Base-by-base conservation (phyloP, 2,888 invertebrate genomes). In the Dryadula phaetusa region DNA sequence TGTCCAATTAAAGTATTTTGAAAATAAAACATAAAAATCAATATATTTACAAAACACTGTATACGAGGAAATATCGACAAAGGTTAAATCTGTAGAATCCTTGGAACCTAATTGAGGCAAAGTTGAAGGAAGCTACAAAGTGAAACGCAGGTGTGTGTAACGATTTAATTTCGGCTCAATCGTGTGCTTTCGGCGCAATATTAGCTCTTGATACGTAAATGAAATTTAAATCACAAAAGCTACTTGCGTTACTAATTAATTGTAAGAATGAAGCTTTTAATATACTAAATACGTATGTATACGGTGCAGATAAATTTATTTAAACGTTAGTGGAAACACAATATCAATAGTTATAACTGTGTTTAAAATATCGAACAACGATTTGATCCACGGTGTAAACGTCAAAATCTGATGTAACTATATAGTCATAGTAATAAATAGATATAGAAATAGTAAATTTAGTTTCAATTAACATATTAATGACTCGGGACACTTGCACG, bases 381-480 rank as follows among this genome's bases (percentile, higher is more conserved):
- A 18, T 5, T 40, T 10, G 3, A 7, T 40, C n/a, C 22, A 22
- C 8, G n/a, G 18, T 20, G 12, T 28, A 10, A 22, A 44, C 8
- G 60, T 28, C 44, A 28, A 60, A 16, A 28, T 1, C 18, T n/a
- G 0, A 34, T 54, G 25, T 6, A 28, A 42, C 42, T 32, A 16
- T 60, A 28, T 18, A 28, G n/a, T 42, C 70, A 62, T 64, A 64
- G 69, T 72, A 74, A 76, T 71, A 68, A 52, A 52, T 32, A 25
- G 22, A 5, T 32, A 16, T 32, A 25, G n/a, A 28, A 75, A 76
- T 76, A 75, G 74, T 81, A 79, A 82, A 83, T 82, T 80, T 82
- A 81, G 74, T 76, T 79, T 74, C 74, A 80, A 90, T 91, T 90
- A 84, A 81, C 88, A 92, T 91, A 82, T 86, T 85, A 90, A 90